Conservation (phyloP, 1,140 invertebrate genomes). For the Plodia interpunctella region DNA sequence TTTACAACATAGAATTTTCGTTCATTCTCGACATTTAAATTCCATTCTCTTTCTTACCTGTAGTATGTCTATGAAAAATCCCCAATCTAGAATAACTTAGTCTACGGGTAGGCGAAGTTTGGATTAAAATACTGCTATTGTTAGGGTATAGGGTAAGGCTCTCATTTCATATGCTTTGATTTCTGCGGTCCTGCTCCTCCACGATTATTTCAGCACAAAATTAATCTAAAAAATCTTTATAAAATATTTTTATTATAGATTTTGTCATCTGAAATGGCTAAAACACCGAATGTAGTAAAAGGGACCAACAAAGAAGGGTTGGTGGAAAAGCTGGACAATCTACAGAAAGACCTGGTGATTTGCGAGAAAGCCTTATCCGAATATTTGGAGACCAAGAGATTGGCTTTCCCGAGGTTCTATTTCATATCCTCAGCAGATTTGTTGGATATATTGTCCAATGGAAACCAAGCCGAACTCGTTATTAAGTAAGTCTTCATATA, state of each 20-base stretch:
- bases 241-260: slow-evolving; percentile 43
- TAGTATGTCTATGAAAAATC: no score
- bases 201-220: no score
- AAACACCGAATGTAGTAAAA: slow-evolving; percentile 91
- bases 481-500: slow-evolving; percentile 61
- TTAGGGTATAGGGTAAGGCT: no score
- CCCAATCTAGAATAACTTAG: no score
- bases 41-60: no score
- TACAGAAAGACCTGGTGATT: slow-evolving; percentile 92
- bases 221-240: no score
- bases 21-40: no score
- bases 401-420: slow-evolving; percentile 98
- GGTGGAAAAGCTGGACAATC: slow-evolving; percentile 84
- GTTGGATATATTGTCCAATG: slow-evolving; percentile 96
- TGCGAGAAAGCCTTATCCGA: slow-evolving; percentile 98
- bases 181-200: no score
- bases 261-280: slow-evolving; percentile 83
- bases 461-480: slow-evolving; percentile 92
- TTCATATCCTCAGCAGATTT: slow-evolving; percentile 98
- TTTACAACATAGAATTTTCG: no score
- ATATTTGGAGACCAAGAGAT: slow-evolving; percentile 97
- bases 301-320: slow-evolving; percentile 93
- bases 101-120: no score
- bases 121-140: no score
- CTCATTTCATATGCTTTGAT: no score